These are phyloP conservation scores for Machaerirhynchus nigripectus DNA, from an alignment of 2,113 vertebrate genomes.

Conservation along the genomic window DNA sequence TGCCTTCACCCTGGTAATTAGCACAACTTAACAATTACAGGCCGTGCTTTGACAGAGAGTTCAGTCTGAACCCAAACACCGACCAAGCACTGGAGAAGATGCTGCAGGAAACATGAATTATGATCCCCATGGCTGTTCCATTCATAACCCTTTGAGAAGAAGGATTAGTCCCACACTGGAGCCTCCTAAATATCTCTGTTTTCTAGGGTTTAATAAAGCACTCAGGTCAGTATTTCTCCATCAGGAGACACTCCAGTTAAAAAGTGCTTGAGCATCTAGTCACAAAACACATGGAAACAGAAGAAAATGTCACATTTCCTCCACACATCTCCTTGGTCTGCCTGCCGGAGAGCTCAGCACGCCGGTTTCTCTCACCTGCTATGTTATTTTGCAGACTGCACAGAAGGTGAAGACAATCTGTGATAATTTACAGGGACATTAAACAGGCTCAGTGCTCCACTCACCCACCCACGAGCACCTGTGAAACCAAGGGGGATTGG, in stretches of 20 bases:
- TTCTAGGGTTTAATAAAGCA: neutral
- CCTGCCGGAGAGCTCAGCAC: neutral
- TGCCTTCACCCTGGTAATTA: neutral
- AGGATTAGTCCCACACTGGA: neutral
- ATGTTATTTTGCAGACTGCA: neutral
- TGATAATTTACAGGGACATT: neutral
- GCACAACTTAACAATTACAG: neutral
- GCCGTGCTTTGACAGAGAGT: neutral
- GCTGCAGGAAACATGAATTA: neutral
- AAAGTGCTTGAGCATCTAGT: neutral
- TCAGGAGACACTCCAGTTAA: accelerated
- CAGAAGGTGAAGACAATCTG: neutral
- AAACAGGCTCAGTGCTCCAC: neutral
- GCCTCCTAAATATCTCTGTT: neutral
- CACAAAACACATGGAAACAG: neutral
- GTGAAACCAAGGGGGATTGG: neutral
- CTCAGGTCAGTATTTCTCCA: neutral
- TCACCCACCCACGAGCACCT: accelerated
- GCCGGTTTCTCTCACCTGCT: neutral
- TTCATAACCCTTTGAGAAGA: neutral
- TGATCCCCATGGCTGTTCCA: neutral
- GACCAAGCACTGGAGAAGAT: neutral
- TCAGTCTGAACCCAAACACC: neutral
- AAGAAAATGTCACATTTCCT: neutral
- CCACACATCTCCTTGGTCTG: neutral